Conservation (phyloP, 2,888 invertebrate species). For the Reticulitermes lucifugus region DNA sequence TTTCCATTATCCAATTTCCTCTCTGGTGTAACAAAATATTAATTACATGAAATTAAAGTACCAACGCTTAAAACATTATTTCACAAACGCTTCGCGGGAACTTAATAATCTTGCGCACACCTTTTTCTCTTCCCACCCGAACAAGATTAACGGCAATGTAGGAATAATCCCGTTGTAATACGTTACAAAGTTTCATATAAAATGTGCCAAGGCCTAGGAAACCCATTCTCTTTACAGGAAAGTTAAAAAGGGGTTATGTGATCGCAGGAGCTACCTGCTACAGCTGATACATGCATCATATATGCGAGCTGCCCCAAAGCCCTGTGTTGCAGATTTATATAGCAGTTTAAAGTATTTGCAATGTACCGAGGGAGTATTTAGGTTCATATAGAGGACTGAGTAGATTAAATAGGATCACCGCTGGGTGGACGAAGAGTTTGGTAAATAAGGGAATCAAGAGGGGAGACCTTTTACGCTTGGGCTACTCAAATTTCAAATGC, state of each 20-base stretch:
- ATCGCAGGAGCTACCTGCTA: not conserved
- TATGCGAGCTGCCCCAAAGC: not conserved
- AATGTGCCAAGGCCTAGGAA: not conserved
- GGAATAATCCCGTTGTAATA: not conserved
- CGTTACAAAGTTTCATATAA: not conserved
- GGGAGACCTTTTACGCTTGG: not conserved
- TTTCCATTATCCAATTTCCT: not conserved
- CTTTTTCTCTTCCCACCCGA: not conserved
- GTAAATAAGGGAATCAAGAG: not conserved
- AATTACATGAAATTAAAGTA: not conserved
- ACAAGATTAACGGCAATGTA: not conserved
- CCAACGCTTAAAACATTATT: not conserved
- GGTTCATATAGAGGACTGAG: slow-evolving; percentile 1
- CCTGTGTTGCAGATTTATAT: slow-evolving; percentile 21
- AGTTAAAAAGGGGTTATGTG: not conserved
- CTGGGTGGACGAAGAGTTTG: not conserved
- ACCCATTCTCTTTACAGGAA: not conserved
- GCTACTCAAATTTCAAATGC: not conserved
- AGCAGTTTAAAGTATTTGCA: slow-evolving; percentile 23
- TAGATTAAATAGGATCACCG: slow-evolving; percentile 15
- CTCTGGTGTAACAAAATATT: not conserved
- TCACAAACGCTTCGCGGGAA: not conserved
- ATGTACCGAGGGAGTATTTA: slow-evolving; percentile 14
- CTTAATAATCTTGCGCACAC: not conserved
- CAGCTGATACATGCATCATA: not conserved